Evolutionary conservation across 2,797 vertebrate genomes (phyloP).

Genomic region (Notoglanidium macrostoma): DNA sequence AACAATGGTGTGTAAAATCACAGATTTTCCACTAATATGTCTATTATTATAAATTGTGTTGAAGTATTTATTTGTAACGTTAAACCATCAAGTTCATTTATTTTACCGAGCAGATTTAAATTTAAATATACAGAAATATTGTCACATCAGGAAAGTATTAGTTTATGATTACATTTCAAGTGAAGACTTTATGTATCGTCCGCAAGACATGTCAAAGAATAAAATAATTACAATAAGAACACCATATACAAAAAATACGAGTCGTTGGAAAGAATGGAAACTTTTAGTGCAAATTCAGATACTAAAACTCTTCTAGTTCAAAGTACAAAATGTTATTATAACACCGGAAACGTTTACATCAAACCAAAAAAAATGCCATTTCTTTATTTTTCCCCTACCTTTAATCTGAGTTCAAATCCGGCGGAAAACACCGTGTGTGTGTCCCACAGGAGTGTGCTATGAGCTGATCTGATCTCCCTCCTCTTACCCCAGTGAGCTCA

Average conservation of each 20-base stretch:
- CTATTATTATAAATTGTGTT: too few relatives aligned
- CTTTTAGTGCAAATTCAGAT: background rate
- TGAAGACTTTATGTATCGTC: too few relatives aligned
- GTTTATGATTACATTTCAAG: background rate
- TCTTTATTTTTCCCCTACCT: background rate
- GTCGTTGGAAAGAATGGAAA: background rate
- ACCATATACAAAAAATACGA: background rate
- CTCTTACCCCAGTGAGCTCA: conserved; percentile 13
- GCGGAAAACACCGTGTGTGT: background rate
- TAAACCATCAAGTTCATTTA: background rate
- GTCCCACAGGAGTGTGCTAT: conserved; percentile 11
- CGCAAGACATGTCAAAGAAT: background rate
- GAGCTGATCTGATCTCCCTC: conserved; percentile 6
- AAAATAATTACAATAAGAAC: background rate
- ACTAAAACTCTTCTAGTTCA: background rate
- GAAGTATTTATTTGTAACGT: too few relatives aligned
- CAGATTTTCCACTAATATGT: too few relatives aligned
- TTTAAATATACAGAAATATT: background rate
- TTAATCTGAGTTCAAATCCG: background rate
- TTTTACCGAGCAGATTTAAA: background rate
- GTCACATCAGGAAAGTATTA: background rate
- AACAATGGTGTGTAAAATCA: too few relatives aligned
- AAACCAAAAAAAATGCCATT: background rate
- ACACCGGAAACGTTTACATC: background rate
- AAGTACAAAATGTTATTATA: background rate